Conservation (phyloP, 2,797 vertebrate genomes). For the Microctenopoma steveboyesi region DNA sequence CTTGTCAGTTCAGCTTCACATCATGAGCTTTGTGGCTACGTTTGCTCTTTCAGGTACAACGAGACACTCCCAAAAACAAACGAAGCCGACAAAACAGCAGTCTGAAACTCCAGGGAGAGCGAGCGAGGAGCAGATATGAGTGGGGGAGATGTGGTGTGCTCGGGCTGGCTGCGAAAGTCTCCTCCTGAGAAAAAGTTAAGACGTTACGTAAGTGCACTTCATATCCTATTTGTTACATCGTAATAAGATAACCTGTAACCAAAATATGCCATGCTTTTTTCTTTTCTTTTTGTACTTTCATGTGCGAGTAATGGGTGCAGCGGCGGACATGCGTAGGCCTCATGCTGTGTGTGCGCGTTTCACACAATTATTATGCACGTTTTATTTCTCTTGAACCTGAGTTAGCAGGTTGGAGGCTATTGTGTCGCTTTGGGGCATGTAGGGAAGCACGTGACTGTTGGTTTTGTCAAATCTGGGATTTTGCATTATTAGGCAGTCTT, state of each 20-base stretch:
- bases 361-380: neutral
- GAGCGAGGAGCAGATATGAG: constrained; percentile 84
- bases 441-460: constrained; percentile 5
- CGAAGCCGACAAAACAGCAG: constrained; percentile 37
- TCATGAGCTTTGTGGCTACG: constrained; percentile 16
- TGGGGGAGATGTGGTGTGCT: constrained; percentile 95
- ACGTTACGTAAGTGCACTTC: constrained; percentile 95
- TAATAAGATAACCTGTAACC: constrained; percentile 47
- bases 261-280: constrained; percentile 23
- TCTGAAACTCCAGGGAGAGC: constrained; percentile 56
- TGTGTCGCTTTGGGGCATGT: constrained; percentile 1
- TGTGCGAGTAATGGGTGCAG: constrained; percentile 17
- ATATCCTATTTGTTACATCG: constrained; percentile 53
- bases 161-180: constrained; percentile 97
- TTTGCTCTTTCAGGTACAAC: constrained; percentile 59
- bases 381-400: neutral
- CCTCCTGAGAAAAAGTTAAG: constrained; percentile 99
- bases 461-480: constrained; percentile 22
- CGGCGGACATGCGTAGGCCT: constrained; percentile 52
- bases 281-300: neutral
- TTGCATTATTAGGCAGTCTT: neutral
- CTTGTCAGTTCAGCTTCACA: neutral
- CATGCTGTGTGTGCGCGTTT: constrained; percentile 24
- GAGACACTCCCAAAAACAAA: constrained; percentile 66
- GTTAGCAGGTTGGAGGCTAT: neutral